Percentiles rank a stretch among this genome's conserved stretches.
Conservation (phyloP, 2,888 invertebrate genomes). For the Bruchidius siliquastri region DNA sequence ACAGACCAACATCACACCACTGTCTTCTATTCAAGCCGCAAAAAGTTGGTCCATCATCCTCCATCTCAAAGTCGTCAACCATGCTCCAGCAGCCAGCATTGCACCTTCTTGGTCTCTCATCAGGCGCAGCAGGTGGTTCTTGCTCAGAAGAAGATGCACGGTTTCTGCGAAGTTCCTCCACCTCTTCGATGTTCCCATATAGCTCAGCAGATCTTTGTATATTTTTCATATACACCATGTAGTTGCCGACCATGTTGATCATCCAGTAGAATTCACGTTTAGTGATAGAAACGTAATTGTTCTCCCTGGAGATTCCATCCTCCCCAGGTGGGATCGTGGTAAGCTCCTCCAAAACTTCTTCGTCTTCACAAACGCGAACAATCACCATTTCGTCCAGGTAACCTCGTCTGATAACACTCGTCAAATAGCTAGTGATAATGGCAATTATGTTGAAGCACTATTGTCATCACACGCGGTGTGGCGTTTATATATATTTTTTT, state of each 20-base stretch:
- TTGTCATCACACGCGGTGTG: background rate
- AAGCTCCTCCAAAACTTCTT: background rate
- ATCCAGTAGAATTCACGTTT: background rate
- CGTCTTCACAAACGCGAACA: background rate
- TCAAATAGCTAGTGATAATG: background rate
- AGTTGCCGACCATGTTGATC: background rate
- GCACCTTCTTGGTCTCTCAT: background rate
- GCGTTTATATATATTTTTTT: background rate
- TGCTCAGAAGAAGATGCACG: background rate
- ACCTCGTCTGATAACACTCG: background rate
- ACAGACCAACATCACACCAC: background rate
- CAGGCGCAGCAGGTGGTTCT: background rate
- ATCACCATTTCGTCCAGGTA: background rate
- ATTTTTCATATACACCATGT: background rate
- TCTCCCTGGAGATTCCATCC: background rate
- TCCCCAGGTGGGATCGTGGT: background rate
- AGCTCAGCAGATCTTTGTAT: background rate
- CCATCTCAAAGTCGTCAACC: background rate
- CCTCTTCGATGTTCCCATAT: background rate
- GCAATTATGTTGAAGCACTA: background rate
- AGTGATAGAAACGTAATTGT: background rate
- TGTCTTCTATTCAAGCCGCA: background rate
- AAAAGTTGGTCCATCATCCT: background rate
- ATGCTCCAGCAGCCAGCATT: background rate
- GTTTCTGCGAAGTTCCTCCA: no score